phyloP scores from a whole-genome alignment of 2,113 vertebrate species.

The Chloebia gouldiae region DNA sequence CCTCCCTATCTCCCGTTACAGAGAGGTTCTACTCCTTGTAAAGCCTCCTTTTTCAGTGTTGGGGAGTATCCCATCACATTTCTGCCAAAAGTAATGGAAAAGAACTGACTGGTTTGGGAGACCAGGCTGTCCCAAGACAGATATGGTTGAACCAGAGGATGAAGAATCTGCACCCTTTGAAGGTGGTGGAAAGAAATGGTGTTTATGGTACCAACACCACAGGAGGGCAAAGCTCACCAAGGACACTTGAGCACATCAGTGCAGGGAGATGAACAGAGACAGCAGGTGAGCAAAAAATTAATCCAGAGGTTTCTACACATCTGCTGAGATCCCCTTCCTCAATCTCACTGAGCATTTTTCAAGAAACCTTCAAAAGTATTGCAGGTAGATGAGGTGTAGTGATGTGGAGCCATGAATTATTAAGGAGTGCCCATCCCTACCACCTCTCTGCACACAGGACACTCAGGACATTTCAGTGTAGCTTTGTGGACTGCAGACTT shows the following conservation, averaged over 20 bases:
- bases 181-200: background rate
- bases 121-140: background rate
- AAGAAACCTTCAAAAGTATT: background rate
- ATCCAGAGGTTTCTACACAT: background rate
- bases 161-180: background rate
- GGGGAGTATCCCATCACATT: background rate
- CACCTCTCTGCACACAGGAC: background rate
- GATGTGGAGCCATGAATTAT: background rate
- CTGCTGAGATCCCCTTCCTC: background rate
- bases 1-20: background rate
- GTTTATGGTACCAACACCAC: background rate
- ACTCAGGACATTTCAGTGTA: background rate
- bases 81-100: background rate
- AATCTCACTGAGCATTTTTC: background rate
- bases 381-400: background rate
- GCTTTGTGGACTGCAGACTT: background rate
- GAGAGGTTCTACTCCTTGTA: background rate
- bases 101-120: background rate
- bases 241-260: background rate
- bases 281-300: fast-evolving
- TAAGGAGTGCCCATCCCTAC: fast-evolving
- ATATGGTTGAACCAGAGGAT: fast-evolving
- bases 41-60: background rate
- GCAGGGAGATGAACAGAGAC: fast-evolving
- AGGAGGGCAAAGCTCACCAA: background rate